phyloP scores from a whole-genome alignment of 2,797 vertebrate species.

The Brotogeris chrysoptera region DNA sequence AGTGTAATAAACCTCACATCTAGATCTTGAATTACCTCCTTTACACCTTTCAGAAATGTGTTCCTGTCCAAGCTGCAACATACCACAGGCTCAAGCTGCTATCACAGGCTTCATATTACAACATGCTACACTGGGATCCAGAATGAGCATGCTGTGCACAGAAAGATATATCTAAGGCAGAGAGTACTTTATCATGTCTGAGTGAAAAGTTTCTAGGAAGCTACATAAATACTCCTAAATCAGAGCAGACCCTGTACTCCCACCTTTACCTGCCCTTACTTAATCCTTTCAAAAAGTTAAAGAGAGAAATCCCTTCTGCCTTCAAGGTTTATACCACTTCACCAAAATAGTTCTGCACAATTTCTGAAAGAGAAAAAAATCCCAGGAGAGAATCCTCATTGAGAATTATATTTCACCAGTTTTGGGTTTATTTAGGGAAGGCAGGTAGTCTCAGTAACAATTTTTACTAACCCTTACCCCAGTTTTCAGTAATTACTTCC shows the following conservation, averaged over 20 bases:
- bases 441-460: not conserved
- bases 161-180: not conserved
- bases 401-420: not conserved
- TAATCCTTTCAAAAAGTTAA: not conserved
- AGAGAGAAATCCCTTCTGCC: conserved; percentile 4
- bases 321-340: not conserved
- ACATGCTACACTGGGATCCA: not conserved
- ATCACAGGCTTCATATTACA: not conserved
- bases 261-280: not conserved
- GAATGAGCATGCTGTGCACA: not conserved
- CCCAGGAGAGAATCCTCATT: not conserved
- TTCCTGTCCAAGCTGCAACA: not conserved
- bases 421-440: not conserved
- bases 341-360: not conserved
- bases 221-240: not conserved
- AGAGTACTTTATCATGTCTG: not conserved
- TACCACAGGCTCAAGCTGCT: not conserved
- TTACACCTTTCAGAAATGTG: not conserved
- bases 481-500: not conserved
- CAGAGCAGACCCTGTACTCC: not conserved
- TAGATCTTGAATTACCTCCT: not conserved
- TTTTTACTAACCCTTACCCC: not conserved
- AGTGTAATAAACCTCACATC: not conserved
- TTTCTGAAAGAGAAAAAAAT: not conserved
- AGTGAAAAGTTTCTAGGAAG: not conserved